Percentiles rank a stretch among this genome's conserved stretches.
These are phyloP conservation scores for Ganaspis brasiliensis DNA, from an alignment of 2,888 invertebrate species.

Conservation along the genomic window DNA sequence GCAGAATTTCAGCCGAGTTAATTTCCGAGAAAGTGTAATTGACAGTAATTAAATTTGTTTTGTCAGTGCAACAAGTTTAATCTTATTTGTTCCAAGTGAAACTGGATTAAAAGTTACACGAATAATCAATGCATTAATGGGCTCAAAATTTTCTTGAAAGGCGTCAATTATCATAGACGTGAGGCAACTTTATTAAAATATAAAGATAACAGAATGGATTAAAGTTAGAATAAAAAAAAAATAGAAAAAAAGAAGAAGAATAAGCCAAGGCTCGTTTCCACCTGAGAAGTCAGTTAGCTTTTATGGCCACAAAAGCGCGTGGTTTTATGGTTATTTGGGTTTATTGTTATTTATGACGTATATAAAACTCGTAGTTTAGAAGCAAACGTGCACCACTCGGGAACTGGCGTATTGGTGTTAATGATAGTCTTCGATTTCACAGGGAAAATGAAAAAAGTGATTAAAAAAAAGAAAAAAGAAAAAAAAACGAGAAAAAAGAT, in stretches of 20 bases:
- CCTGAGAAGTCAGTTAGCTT: constrained; percentile 3
- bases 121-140: not conserved
- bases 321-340: constrained; percentile 20
- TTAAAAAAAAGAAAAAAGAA: not conserved
- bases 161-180: not conserved
- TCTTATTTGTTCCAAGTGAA: not conserved
- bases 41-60: constrained; percentile 7
- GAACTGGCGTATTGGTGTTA: not conserved
- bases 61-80: constrained; percentile 11
- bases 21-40: not conserved
- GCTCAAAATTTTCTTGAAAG: not conserved
- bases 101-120: not conserved
- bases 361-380: not conserved
- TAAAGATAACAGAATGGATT: too few relatives aligned
- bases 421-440: constrained; percentile 13
- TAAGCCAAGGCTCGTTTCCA: not conserved
- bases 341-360: constrained; percentile 14
- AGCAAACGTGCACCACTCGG: not conserved
- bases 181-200: not conserved
- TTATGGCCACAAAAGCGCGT: not conserved
- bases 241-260: not conserved
- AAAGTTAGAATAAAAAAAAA: too few relatives aligned
- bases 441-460: constrained; percentile 3
- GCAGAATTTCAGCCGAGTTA: not conserved
- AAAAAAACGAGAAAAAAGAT: not conserved